These are phyloP conservation scores for Odocoileus virginianus DNA, from an alignment of 2,113 vertebrate genomes.

Conservation along the genomic window DNA sequence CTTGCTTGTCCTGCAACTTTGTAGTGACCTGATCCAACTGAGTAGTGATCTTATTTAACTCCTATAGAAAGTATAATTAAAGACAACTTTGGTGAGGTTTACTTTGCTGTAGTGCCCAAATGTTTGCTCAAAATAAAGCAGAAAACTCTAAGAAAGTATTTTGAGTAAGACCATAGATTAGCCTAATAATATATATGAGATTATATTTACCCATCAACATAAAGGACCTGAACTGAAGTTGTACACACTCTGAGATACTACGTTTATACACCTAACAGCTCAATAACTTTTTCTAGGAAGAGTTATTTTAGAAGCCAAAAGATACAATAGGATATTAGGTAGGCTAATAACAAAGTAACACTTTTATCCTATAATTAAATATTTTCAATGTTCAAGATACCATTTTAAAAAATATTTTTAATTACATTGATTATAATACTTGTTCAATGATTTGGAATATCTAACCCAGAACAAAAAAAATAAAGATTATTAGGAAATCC, in stretches of 20 bases:
- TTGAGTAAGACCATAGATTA: constrained; percentile 1
- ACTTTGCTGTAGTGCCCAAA: background rate
- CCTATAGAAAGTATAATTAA: constrained; percentile 81
- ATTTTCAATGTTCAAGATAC: background rate
- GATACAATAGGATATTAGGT: background rate
- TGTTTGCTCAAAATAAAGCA: background rate
- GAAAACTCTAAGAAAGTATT: constrained; percentile 12
- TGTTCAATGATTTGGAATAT: constrained; percentile 10
- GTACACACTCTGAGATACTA: background rate
- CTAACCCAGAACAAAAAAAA: background rate
- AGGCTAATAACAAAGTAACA: background rate
- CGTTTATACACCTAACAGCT: background rate
- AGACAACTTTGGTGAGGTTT: constrained; percentile 24
- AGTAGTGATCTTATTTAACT: constrained; percentile 88
- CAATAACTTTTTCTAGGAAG: background rate
- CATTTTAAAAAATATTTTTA: background rate
- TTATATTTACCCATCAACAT: background rate
- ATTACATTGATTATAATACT: background rate
- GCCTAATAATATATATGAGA: background rate
- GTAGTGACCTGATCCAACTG: constrained; percentile 87
- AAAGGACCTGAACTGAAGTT: background rate
- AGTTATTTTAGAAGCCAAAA: constrained; percentile 30
- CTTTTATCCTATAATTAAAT: constrained; percentile 2
- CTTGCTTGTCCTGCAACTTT: constrained; percentile 90
- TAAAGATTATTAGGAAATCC: constrained; percentile 5